These are phyloP conservation scores for Brachypodius melanocephalos DNA, from an alignment of 2,113 vertebrate genomes.

Conservation along the genomic window DNA sequence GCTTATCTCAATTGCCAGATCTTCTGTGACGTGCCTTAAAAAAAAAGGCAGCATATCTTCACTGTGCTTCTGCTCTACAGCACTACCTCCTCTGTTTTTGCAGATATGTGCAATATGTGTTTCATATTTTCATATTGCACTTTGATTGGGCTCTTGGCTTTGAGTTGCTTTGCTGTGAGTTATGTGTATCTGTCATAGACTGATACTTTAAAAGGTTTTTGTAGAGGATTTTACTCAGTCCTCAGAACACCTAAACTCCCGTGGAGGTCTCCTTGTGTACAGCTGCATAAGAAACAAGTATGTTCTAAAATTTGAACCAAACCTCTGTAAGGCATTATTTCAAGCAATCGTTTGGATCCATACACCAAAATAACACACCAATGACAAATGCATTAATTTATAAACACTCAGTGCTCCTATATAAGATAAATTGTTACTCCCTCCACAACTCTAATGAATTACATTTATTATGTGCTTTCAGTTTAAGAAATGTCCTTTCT, in stretches of 20 bases:
- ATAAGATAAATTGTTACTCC: background rate
- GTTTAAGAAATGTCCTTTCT: background rate
- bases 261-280: fast-evolving
- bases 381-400: slow-evolving; percentile 31
- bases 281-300: background rate
- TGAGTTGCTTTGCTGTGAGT: background rate
- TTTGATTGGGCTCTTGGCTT: background rate
- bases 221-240: background rate
- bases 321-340: background rate
- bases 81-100: background rate
- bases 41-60: background rate
- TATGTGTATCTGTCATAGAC: background rate
- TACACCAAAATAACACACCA: background rate
- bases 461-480: background rate
- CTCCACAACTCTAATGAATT: background rate
- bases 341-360: background rate
- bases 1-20: slow-evolving; percentile 42
- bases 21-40: background rate
- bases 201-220: background rate
- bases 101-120: background rate
- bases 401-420: background rate
- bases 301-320: background rate
- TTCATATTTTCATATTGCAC: background rate
- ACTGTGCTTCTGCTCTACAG: background rate
- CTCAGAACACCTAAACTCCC: background rate